phyloP scores from a whole-genome alignment of 2,113 vertebrate species.

The Camarhynchus parvulus region DNA sequence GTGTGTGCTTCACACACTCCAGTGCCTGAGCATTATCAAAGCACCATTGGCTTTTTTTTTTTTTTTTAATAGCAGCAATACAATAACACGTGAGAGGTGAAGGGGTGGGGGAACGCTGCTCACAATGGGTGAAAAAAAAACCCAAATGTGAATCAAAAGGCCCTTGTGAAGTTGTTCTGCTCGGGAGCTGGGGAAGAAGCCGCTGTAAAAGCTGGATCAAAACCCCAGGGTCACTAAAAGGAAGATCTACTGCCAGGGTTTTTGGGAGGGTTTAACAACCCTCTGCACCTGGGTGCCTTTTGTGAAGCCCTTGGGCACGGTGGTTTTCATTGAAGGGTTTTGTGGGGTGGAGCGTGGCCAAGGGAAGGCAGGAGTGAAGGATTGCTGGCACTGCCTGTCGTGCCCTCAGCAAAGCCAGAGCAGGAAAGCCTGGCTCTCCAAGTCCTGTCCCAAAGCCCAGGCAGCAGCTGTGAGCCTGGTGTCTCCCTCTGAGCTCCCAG shows the following conservation, averaged over 20 bases:
- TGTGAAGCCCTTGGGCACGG: not conserved
- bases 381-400: fast-evolving
- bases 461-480: fast-evolving
- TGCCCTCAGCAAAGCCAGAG: not conserved
- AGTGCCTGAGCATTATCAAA: not conserved
- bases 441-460: not conserved
- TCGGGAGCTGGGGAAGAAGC: not conserved
- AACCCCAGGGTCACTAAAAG: not conserved
- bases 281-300: not conserved
- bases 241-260: not conserved
- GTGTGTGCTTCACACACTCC: constrained; percentile 13
- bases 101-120: not conserved
- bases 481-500: not conserved
- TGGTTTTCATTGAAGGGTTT: not conserved
- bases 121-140: not conserved
- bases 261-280: not conserved
- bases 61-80: not conserved
- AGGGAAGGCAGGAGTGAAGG: not conserved
- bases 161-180: not conserved
- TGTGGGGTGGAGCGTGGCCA: not conserved
- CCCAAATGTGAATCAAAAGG: not conserved
- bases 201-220: not conserved
- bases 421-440: not conserved
- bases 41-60: not conserved
- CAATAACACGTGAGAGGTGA: constrained; percentile 14